Evolutionary conservation across 1,140 invertebrate genomes (phyloP), one percentile per base, ranked within the genome.

Genomic region (Bombus picipes): DNA sequence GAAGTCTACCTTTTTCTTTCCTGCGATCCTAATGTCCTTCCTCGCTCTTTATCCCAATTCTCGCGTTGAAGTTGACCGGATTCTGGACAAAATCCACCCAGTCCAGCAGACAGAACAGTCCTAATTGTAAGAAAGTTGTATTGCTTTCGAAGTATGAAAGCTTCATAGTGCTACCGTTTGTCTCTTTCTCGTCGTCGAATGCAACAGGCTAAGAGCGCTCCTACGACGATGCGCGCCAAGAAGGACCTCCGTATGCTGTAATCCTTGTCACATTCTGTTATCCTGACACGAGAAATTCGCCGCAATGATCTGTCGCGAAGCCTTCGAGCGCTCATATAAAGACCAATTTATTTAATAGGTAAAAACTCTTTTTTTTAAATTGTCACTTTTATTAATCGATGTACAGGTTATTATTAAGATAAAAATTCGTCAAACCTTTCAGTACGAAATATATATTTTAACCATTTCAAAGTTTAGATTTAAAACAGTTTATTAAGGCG

Each of bases 31-130:
- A 91, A 91, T 95, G 90, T 41, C 78, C 75, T 68, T 81, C 89
- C 90, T 91, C 91, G 92, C 92, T 92, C 90, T 92, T 94, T 93
- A 94, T 95, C 94, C 94, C 93, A 92, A 92, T 90, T 93, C 90
- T 89, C 66, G 90, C 85, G 84, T 82, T 85, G 91, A 81, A 85
- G 91, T 91, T 92, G 92, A 92, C 87, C 77, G 22, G 74, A 59
- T 41, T 66, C 62, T 39, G 39, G 3, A 34, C 8, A n/a, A 72
- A 79, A 89, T 87, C 76, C 66, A 68, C 34, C 39, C 4, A 62
- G 28, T 22, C 15, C 8, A 53, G 18, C 57, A 39, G 37, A 53
- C 72, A 59, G 77, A 34, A 76, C 62, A 66, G 76, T 73, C 34
- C 13, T 41, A 59, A 47, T 79, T 62, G 32, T 18, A 71, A 43